Evolutionary conservation across 2,888 invertebrate species (phyloP).

Genomic region (Drosophila affinis): DNA sequence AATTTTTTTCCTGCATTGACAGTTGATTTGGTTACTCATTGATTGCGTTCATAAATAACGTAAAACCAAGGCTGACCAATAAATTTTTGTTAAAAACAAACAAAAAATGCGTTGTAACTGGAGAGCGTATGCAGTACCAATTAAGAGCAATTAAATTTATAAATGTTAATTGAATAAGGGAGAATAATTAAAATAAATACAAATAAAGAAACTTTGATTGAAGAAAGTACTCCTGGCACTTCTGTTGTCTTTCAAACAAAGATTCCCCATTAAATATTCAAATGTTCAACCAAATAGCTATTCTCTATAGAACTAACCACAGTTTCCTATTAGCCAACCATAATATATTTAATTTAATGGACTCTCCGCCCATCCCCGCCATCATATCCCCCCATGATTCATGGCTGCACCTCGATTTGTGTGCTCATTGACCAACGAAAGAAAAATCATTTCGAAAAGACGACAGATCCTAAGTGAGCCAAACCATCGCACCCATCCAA

Average conservation of each 20-base stretch:
- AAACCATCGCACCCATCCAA: background rate
- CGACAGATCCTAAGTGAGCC: constrained; percentile 51
- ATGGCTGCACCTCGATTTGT: constrained; percentile 57
- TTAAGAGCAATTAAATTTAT: constrained; percentile 18
- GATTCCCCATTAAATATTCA: too few species aligned
- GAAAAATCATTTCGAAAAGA: constrained; percentile 62
- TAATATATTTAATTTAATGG: constrained; percentile 20
- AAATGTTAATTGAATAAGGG: background rate
- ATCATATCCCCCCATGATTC: background rate
- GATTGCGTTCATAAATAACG: constrained; percentile 28
- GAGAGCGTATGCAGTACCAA: constrained; percentile 5
- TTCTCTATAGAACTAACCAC: background rate
- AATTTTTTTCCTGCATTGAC: constrained; percentile 16
- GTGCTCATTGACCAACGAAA: constrained; percentile 66
- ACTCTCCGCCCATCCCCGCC: constrained; percentile 29
- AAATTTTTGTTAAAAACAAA: constrained; percentile 20
- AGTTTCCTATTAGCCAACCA: constrained; percentile 17
- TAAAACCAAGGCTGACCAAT: constrained; percentile 10
- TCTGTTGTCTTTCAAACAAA: too few species aligned
- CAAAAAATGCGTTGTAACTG: constrained; percentile 10
- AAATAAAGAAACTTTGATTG: too few species aligned
- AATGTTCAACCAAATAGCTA: too few species aligned
- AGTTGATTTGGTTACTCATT: constrained; percentile 36
- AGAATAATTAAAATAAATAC: too few species aligned
- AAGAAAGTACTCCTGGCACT: too few species aligned